Conservation (phyloP, 2,113 vertebrate species). For the Notiomystis cincta region DNA sequence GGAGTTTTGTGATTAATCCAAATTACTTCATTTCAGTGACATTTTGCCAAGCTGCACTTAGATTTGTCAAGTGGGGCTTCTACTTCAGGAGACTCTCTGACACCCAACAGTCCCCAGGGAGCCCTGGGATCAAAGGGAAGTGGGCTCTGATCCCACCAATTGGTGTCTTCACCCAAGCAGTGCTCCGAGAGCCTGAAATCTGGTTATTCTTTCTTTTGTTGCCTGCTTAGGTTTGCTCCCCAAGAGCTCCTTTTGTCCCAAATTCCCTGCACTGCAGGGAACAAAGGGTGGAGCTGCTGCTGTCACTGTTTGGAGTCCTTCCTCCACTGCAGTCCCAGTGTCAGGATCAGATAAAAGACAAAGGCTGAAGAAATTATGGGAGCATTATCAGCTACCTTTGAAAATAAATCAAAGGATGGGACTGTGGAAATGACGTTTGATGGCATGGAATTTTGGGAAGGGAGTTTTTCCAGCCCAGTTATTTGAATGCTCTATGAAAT, state of each 20-base stretch:
- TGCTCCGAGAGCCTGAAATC: background rate
- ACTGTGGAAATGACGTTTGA: background rate
- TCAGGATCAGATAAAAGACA: background rate
- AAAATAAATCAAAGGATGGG: constrained; percentile 31
- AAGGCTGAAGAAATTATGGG: background rate
- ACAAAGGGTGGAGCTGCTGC: background rate
- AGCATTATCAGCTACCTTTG: background rate
- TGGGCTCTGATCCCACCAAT: accelerated
- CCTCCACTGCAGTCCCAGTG: background rate
- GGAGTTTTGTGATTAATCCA: background rate
- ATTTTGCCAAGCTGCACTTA: background rate
- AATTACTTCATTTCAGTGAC: background rate
- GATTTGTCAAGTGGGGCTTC: background rate
- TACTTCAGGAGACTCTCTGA: background rate
- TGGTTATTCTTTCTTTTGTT: background rate
- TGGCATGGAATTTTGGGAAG: background rate
- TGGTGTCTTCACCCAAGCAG: background rate
- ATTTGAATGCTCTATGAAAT: background rate
- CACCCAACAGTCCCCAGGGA: accelerated
- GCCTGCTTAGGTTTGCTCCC: background rate
- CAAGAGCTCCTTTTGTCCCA: background rate
- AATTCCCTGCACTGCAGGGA: background rate
- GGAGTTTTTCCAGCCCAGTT: background rate
- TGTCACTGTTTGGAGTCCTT: background rate
- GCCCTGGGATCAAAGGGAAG: background rate